Evolutionary conservation across 2,797 vertebrate genomes (phyloP).

Genomic region (Oreochromis mossambicus): DNA sequence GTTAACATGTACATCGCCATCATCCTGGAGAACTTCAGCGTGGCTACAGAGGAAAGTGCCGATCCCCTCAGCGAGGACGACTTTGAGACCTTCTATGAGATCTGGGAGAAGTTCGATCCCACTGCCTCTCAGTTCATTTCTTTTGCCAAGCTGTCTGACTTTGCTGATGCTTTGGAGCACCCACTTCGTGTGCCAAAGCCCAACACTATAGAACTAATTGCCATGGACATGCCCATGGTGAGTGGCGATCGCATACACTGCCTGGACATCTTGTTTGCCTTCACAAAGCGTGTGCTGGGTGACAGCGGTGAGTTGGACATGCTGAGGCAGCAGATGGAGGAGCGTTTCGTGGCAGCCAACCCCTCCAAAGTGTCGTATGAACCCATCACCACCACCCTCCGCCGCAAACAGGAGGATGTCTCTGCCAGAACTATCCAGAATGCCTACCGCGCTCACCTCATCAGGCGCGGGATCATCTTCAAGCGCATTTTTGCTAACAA

Average conservation of each 20-base stretch:
- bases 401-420: slow-evolving; percentile 95
- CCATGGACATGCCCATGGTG: slow-evolving; percentile 99
- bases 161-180: slow-evolving; percentile 94
- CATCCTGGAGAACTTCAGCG: slow-evolving; percentile 99
- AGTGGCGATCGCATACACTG: slow-evolving; percentile 99
- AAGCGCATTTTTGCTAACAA: slow-evolving; percentile 78
- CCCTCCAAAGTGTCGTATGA: slow-evolving; percentile 99
- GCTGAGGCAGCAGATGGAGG: slow-evolving; percentile 98
- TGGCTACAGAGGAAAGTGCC: slow-evolving; percentile 96
- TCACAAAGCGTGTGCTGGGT: slow-evolving; percentile 97
- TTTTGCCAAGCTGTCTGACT: slow-evolving; percentile 94
- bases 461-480: slow-evolving; percentile 86
- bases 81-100: slow-evolving; percentile 99
- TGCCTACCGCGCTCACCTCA: slow-evolving; percentile 87
- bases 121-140: slow-evolving; percentile 98
- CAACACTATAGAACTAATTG: slow-evolving; percentile 98
- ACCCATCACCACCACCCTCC: slow-evolving; percentile 97
- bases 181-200: slow-evolving; percentile 96
- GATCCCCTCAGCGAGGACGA: slow-evolving; percentile 98
- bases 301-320: slow-evolving; percentile 98
- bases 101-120: slow-evolving; percentile 99
- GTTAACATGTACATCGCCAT: slow-evolving; percentile 99
- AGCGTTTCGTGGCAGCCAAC: slow-evolving; percentile 97
- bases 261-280: slow-evolving; percentile 98
- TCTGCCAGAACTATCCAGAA: slow-evolving; percentile 93